Conservation (phyloP, 2,113 vertebrate genomes). For the Ochotona curzoniae region DNA sequence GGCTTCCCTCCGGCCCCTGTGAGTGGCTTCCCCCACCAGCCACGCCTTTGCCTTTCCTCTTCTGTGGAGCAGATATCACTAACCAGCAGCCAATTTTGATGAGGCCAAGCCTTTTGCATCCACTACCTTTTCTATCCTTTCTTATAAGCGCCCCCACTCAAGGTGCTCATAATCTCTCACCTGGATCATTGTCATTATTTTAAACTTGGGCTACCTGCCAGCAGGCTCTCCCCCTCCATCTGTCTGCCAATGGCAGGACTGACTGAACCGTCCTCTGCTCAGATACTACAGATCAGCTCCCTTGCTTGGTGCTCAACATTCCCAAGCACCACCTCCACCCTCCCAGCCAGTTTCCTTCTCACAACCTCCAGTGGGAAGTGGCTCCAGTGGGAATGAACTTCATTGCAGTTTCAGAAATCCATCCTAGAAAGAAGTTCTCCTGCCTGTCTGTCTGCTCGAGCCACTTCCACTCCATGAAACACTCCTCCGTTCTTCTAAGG, state of each 20-base stretch:
- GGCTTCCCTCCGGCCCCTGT: neutral
- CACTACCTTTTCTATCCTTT: neutral
- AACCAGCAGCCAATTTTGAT: neutral
- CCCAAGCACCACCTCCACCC: neutral
- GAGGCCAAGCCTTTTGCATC: neutral
- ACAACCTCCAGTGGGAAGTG: neutral
- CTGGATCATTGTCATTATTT: neutral
- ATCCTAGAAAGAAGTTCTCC: neutral
- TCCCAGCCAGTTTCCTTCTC: neutral
- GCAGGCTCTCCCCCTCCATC: neutral
- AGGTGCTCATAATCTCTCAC: neutral
- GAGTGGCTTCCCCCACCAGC: neutral
- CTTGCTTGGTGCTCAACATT: neutral
- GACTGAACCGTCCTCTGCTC: neutral
- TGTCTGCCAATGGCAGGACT: neutral
- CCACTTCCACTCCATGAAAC: neutral
- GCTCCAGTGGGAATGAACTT: neutral
- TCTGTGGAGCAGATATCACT: neutral
- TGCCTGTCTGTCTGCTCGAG: neutral
- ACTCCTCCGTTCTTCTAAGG: neutral
- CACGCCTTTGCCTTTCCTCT: neutral
- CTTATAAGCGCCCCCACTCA: neutral
- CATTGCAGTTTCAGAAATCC: neutral
- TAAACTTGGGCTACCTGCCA: neutral
- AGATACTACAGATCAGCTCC: neutral